These are phyloP conservation scores for Pluvialis apricaria DNA, from an alignment of 2,113 vertebrate species.

Conservation along the genomic window DNA sequence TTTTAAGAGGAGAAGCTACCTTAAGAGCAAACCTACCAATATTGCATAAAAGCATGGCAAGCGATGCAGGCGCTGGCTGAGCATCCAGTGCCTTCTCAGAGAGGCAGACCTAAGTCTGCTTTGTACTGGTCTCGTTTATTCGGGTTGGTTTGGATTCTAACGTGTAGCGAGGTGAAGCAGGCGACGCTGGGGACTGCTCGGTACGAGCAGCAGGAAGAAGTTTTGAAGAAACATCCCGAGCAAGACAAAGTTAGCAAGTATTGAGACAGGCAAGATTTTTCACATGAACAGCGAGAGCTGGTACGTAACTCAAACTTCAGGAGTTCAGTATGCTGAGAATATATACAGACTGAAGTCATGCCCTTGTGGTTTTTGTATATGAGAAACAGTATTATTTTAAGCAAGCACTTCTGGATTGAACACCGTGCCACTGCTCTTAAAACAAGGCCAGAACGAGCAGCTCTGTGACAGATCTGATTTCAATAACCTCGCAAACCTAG, in stretches of 20 bases:
- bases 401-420: background rate
- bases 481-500: background rate
- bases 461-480: background rate
- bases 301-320: background rate
- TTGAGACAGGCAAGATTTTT: too few species aligned
- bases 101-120: background rate
- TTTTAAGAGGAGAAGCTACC: background rate
- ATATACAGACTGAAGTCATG: background rate
- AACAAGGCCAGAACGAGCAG: background rate
- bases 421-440: background rate
- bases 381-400: background rate
- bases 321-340: background rate
- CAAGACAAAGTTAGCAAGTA: too few species aligned
- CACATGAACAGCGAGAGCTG: background rate
- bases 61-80: background rate
- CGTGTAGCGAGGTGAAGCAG: fast-evolving
- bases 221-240: background rate
- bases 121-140: fast-evolving
- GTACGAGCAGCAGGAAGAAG: background rate
- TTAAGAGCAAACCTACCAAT: background rate
- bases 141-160: background rate
- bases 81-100: background rate
- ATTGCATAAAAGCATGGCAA: background rate
- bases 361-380: background rate
- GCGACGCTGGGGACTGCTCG: background rate